Conservation (phyloP, 2,888 invertebrate genomes). For the Limnephilus lunatus region DNA sequence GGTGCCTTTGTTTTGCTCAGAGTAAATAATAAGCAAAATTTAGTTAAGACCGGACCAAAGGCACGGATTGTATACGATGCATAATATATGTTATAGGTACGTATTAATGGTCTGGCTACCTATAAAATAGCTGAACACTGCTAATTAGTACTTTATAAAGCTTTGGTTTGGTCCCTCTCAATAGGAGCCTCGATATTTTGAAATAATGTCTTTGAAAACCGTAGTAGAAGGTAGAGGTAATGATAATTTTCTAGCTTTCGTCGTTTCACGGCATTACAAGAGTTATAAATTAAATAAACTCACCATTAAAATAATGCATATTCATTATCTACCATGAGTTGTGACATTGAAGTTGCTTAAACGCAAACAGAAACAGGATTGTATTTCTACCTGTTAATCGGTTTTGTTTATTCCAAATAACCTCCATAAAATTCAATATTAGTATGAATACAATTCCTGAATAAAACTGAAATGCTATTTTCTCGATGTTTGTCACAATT, state of each 20-base stretch:
- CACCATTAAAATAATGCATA: background rate
- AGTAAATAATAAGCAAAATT: too few relatives aligned
- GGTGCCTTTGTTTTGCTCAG: too few relatives aligned
- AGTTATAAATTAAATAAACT: background rate
- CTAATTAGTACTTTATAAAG: background rate
- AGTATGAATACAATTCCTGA: background rate
- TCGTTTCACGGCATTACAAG: background rate
- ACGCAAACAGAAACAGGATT: background rate
- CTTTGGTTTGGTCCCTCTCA: background rate
- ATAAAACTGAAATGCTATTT: too few relatives aligned
- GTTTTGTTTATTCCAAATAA: background rate
- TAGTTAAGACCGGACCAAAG: background rate
- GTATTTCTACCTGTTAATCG: background rate
- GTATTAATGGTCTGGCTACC: background rate
- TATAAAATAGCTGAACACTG: background rate
- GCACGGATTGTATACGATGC: background rate
- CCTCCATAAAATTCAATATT: background rate
- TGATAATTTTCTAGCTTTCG: background rate
- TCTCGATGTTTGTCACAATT: background rate
- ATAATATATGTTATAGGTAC: background rate
- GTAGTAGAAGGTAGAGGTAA: background rate
- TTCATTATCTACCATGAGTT: background rate
- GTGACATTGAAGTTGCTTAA: background rate
- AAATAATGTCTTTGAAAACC: background rate
- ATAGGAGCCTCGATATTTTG: background rate